A percentile compares a stretch with the other conserved stretches of the same genome.
These are phyloP conservation scores for Camelus bactrianus DNA, from an alignment of 2,113 vertebrate genomes.

Conservation along the genomic window DNA sequence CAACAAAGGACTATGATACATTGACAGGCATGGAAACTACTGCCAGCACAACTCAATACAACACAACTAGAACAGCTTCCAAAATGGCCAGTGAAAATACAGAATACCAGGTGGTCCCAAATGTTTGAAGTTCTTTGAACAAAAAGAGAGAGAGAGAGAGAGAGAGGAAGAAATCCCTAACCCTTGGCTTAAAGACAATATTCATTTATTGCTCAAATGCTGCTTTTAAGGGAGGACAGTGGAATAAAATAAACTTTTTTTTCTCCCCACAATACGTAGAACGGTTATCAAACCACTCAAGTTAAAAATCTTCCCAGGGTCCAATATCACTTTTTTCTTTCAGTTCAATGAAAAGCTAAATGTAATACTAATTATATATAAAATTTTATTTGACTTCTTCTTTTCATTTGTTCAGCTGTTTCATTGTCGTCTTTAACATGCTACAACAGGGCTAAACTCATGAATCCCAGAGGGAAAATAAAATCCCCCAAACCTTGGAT, in stretches of 20 bases:
- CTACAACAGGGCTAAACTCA: slow-evolving; percentile 99
- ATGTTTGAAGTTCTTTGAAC: slow-evolving; percentile 91
- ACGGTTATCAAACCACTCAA: slow-evolving; percentile 93
- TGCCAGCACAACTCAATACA: slow-evolving; percentile 99
- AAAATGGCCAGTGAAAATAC: slow-evolving; percentile 96
- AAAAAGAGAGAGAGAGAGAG: slow-evolving; percentile 74
- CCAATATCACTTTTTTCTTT: slow-evolving; percentile 87
- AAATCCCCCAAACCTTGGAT: slow-evolving; percentile 93
- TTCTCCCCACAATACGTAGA: slow-evolving; percentile 94
- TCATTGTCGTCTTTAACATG: slow-evolving; percentile 97
- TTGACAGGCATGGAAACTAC: slow-evolving; percentile 99
- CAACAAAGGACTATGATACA: slow-evolving; percentile 99
- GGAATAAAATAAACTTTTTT: slow-evolving; percentile 90
- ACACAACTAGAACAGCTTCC: slow-evolving; percentile 97
- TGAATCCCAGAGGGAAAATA: slow-evolving; percentile 92
- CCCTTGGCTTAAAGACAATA: slow-evolving; percentile 93
- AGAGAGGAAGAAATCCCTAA: slow-evolving; percentile 77
- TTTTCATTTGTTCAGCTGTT: slow-evolving; percentile 96
- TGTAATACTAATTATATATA: slow-evolving; percentile 94
- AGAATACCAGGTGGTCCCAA: slow-evolving; percentile 96
- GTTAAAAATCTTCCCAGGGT: slow-evolving; percentile 90
- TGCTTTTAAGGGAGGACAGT: slow-evolving; percentile 93
- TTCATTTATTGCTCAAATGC: slow-evolving; percentile 99
- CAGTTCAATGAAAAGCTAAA: slow-evolving; percentile 92
- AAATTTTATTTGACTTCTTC: slow-evolving; percentile 94